These are phyloP conservation scores for Xestia rhomboidea DNA, from an alignment of 2,888 invertebrate genomes.

Conservation along the genomic window DNA sequence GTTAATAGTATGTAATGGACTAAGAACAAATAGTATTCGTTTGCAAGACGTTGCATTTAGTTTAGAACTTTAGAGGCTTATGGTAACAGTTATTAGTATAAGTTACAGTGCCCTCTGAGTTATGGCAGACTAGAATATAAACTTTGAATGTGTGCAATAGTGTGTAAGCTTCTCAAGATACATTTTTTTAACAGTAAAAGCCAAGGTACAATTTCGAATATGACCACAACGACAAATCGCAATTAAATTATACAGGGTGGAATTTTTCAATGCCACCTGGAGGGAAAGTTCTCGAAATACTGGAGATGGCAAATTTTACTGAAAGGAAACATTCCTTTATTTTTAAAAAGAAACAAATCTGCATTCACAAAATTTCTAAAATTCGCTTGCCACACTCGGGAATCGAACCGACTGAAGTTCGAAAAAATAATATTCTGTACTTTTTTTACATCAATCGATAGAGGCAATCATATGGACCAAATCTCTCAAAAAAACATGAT, in stretches of 20 bases:
- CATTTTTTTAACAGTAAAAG: not conserved
- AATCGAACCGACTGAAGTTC: too few species aligned
- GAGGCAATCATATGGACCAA: too few species aligned
- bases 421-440: too few species aligned
- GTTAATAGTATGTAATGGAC: constrained; percentile 45
- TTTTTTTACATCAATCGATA: too few species aligned
- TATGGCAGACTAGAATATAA: not conserved
- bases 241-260: not conserved
- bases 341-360: too few species aligned
- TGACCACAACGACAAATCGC: not conserved
- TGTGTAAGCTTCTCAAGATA: constrained; percentile 8
- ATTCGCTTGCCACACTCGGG: too few species aligned
- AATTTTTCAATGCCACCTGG: too few species aligned
- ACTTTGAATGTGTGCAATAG: constrained; percentile 2
- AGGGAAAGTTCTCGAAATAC: too few species aligned
- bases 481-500: too few species aligned
- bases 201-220: not conserved
- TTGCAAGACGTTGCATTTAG: constrained; percentile 51
- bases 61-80: constrained; percentile 41
- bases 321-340: too few species aligned
- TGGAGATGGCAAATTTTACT: too few species aligned
- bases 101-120: not conserved
- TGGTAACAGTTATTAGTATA: constrained; percentile 21
- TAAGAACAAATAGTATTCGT: constrained; percentile 50
- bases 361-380: too few species aligned